Percentiles rank a stretch among this genome's conserved stretches.
phyloP scores from a whole-genome alignment of 1,140 invertebrate species.

The Eulimnadia texana region DNA sequence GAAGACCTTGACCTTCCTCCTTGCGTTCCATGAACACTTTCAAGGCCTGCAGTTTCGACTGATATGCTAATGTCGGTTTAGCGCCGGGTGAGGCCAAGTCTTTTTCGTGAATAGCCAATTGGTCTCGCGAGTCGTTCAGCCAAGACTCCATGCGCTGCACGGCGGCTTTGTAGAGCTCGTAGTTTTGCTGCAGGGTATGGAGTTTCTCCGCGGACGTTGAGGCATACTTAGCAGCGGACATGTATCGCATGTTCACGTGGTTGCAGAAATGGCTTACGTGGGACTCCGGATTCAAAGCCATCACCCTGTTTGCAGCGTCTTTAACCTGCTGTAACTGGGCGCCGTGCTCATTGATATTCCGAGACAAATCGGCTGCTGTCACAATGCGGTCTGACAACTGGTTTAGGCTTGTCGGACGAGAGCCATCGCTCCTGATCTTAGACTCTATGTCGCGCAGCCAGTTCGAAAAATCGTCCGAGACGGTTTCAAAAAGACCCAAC shows the following conservation, averaged over 20 bases:
- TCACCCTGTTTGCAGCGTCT: conserved; percentile 51
- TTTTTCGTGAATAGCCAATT: conserved; percentile 47
- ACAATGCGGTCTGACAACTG: conserved; percentile 54
- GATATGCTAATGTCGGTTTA: conserved; percentile 41
- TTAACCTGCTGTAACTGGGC: conserved; percentile 48
- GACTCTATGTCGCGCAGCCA: conserved; percentile 81
- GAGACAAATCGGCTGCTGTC: conserved; percentile 45
- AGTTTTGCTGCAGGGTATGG: conserved; percentile 45
- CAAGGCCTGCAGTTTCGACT: conserved; percentile 54
- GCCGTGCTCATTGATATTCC: conserved; percentile 45
- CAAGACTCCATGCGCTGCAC: conserved; percentile 58
- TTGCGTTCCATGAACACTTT: conserved; percentile 55
- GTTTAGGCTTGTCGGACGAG: conserved; percentile 47
- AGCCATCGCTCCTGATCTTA: conserved; percentile 54
- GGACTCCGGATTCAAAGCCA: conserved; percentile 60
- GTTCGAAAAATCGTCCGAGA: conserved; percentile 55
- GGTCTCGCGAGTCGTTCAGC: conserved; percentile 55
- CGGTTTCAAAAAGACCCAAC: conserved; percentile 63
- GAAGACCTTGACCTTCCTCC: conserved; percentile 55
- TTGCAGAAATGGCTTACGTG: conserved; percentile 60
- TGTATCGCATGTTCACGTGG: conserved; percentile 58
- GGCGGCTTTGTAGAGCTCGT: conserved; percentile 47
- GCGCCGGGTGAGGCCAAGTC: conserved; percentile 44
- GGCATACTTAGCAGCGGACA: conserved; percentile 56
- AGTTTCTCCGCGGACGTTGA: conserved; percentile 48